Conservation (phyloP, 2,797 vertebrate genomes). For the Danio albolineatus region DNA sequence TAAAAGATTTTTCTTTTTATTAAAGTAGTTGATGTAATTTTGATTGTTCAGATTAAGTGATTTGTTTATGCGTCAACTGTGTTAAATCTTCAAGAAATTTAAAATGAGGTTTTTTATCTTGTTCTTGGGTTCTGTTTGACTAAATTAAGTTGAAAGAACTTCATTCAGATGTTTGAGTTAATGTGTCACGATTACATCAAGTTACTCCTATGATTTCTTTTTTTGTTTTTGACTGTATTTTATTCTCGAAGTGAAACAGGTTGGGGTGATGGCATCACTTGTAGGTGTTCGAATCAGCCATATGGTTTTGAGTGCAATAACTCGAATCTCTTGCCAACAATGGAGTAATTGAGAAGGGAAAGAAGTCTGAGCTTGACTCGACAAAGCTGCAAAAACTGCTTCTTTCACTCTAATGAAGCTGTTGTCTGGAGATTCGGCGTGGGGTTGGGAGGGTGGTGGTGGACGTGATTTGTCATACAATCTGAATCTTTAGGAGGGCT, state of each 20-base stretch:
- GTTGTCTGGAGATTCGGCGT: conserved; percentile 82
- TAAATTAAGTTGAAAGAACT: no score
- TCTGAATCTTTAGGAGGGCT: conserved; percentile 90
- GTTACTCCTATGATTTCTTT: neutral
- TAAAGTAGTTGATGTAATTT: no score
- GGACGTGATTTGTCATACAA: conserved; percentile 95
- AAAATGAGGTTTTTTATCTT: no score
- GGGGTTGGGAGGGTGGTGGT: conserved; percentile 65
- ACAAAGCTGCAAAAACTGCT: conserved; percentile 83
- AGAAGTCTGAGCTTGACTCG: conserved; percentile 84
- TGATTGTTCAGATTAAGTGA: no score
- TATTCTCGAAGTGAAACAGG: no score
- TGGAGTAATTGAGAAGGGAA: conserved; percentile 82
- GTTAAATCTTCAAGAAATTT: no score
- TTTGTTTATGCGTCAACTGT: no score
- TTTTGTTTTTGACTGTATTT: neutral
- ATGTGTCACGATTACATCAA: no score
- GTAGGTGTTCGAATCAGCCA: conserved; percentile 76
- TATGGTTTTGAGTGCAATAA: conserved; percentile 86
- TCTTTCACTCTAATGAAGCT: conserved; percentile 93
- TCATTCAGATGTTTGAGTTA: no score
- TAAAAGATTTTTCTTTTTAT: no score
- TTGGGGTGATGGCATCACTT: conserved; percentile 56
- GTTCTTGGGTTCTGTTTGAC: no score
- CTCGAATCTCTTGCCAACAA: conserved; percentile 83